Conservation (phyloP, 2,113 vertebrate genomes). For the Lycaon pictus region DNA sequence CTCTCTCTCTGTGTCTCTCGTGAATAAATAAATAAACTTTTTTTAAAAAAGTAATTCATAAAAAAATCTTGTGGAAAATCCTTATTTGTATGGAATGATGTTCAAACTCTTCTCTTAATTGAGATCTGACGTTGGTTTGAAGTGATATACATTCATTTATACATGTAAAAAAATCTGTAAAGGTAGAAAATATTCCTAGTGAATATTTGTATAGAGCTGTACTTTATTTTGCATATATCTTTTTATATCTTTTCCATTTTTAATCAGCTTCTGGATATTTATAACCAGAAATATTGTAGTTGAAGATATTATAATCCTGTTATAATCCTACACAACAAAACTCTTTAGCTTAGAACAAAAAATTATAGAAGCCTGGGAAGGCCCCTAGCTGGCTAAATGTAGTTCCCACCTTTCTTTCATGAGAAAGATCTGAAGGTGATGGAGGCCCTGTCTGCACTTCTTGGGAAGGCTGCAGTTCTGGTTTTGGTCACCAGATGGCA, state of each 20-base stretch:
- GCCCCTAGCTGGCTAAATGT: neutral
- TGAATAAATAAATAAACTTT: too few relatives aligned
- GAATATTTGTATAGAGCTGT: neutral
- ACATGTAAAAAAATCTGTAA: conserved; percentile 26
- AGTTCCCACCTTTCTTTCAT: neutral
- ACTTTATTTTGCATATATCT: conserved; percentile 20
- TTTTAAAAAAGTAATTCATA: conserved; percentile 11
- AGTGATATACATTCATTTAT: conserved; percentile 37
- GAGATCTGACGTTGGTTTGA: conserved; percentile 36
- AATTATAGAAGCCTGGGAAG: neutral
- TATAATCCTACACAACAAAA: conserved; percentile 9
- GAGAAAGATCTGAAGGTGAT: neutral
- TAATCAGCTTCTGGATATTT: conserved; percentile 31
- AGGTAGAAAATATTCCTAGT: conserved; percentile 13
- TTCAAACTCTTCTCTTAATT: neutral
- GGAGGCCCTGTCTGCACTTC: neutral
- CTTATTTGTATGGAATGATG: neutral
- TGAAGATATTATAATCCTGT: neutral
- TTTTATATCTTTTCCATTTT: conserved; percentile 55
- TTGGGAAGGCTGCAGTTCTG: conserved; percentile 13
- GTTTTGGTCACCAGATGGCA: conserved; percentile 40
- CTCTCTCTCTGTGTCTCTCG: too few relatives aligned
- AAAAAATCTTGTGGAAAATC: conserved; percentile 34
- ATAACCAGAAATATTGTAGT: conserved; percentile 2
- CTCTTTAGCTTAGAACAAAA: neutral